phyloP scores from a whole-genome alignment of 2,888 invertebrate genomes.

The Poecilus cupreus region DNA sequence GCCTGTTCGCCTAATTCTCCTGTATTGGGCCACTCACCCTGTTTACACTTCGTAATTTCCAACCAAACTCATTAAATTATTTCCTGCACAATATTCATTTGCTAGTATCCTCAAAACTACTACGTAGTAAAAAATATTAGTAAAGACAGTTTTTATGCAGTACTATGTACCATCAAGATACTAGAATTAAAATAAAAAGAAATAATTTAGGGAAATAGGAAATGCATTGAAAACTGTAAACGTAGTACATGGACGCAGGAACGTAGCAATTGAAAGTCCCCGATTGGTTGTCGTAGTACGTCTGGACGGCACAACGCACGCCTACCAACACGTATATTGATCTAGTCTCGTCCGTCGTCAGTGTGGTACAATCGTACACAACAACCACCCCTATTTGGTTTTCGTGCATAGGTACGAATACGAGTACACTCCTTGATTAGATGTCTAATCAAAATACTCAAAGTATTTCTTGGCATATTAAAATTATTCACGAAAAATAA shows the following conservation, averaged over 20 bases:
- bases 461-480: too few species aligned
- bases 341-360: slow-evolving; percentile 23
- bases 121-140: too few species aligned
- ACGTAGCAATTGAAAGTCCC: slow-evolving; percentile 38
- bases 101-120: too few species aligned
- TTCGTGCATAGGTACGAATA: too few species aligned
- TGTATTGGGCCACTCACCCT: slow-evolving; percentile 3
- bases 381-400: too few species aligned
- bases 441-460: neutral
- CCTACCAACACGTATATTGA: slow-evolving; percentile 52
- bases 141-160: too few species aligned
- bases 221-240: slow-evolving; percentile 5
- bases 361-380: slow-evolving; percentile 43
- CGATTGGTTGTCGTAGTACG: slow-evolving; percentile 54
- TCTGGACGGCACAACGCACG: slow-evolving; percentile 35
- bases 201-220: too few species aligned
- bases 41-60: slow-evolving; percentile 6
- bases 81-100: too few species aligned
- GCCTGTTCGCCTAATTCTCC: neutral
- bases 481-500: too few species aligned
- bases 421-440: neutral
- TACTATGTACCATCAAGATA: too few species aligned
- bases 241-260: slow-evolving; percentile 21
- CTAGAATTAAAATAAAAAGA: too few species aligned
- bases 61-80: neutral